These are phyloP conservation scores for Julus scandinavius DNA, from an alignment of 2,888 invertebrate species.

Conservation along the genomic window DNA sequence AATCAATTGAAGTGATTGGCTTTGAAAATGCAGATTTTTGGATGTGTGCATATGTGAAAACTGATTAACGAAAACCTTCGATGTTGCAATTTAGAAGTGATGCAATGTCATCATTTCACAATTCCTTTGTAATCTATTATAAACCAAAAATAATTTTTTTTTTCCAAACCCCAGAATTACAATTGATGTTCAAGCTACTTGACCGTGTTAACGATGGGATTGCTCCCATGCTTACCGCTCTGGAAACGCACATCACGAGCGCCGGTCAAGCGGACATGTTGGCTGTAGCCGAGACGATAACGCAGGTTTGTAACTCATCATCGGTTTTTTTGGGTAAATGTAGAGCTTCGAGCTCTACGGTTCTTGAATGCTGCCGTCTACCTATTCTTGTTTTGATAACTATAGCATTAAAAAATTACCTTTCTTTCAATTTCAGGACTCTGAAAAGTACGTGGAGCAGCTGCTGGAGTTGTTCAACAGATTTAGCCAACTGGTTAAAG, in stretches of 20 bases:
- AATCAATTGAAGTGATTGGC: too few relatives aligned
- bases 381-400: background rate
- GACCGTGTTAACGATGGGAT: conserved; percentile 93
- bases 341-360: too few relatives aligned
- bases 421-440: conserved; percentile 73
- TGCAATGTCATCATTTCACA: too few relatives aligned
- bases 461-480: conserved; percentile 90
- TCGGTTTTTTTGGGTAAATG: too few relatives aligned
- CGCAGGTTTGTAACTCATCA: conserved; percentile 69
- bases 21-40: too few relatives aligned
- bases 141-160: too few relatives aligned
- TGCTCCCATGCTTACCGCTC: conserved; percentile 81
- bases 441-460: conserved; percentile 97
- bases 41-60: too few relatives aligned
- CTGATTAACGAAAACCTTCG: too few relatives aligned
- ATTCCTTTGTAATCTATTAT: too few relatives aligned
- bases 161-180: conserved; percentile 68
- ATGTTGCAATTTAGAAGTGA: too few relatives aligned
- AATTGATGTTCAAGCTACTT: conserved; percentile 77
- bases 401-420: background rate
- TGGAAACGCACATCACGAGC: conserved; percentile 92
- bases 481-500: conserved; percentile 90
- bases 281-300: conserved; percentile 93
- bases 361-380: too few relatives aligned
- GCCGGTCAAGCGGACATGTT: conserved; percentile 98